Evolutionary conservation across 2,113 vertebrate genomes (phyloP), one percentile per base, ranked within the genome.

Genomic region (Capreolus pygargus): DNA sequence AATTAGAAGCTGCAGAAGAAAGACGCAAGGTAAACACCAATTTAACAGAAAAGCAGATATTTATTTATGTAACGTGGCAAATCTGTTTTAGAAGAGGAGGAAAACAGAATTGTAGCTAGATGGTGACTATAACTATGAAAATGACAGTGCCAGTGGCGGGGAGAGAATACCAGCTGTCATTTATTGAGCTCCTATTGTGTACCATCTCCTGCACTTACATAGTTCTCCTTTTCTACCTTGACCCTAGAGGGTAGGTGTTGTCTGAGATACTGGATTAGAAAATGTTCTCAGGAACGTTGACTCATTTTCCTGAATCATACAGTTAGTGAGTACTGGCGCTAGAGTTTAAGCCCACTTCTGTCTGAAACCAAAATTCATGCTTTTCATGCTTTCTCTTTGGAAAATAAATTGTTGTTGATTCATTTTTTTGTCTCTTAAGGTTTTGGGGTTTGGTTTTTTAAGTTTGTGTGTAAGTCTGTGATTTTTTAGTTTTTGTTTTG

Each of bases 1-100:
- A 99, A 97, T 85, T 99, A 98, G 99, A 99, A 93, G 99, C 99
- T 9, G 99, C 99, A 89, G 99, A 99, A 94, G 99, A 99, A 98
- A 99, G 99, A 97, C 99, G 99, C 90, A 99, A 99, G 99, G 99
- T 99, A 99, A 98, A 85, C 2, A 43, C 61, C 45, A 83, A 9
- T 97, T 95, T 23, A 79, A 79, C 47, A 86, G 91, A 93, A 91
- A 92, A 85, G 3, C 55, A 78, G 52, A 12, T 87, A 14, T 96
- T 95, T 95, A 43, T 91, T 85, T 57, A 36, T 67, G 43, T 86
- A 67, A 86, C 8, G 12, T 89, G 81, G 57, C 70, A 70, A n/a
- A 17, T 87, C 54, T 25, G 23, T 58, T 93, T 94, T 25, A 5
- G 90, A 83, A 86, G 4, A 78, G 36, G 50, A 95, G 21, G 43